Evolutionary conservation across 2,888 invertebrate genomes (phyloP), one percentile per base, ranked within the genome.

Genomic region (Mechanitis messenoides): DNA sequence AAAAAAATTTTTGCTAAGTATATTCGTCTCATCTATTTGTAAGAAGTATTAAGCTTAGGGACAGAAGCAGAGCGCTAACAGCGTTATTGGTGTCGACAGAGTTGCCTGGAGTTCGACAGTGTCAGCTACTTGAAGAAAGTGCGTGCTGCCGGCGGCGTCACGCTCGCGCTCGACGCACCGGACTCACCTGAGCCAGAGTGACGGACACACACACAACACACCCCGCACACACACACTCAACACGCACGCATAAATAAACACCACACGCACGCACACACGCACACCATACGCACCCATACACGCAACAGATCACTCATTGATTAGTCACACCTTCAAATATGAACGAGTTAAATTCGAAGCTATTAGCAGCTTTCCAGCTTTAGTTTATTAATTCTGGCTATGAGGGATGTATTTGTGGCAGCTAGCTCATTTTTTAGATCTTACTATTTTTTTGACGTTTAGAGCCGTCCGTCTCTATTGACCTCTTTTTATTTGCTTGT

Each of bases 91-190:
- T 65, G 63, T 68, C 61, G 72, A 79, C 88, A 91, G 90, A 85
- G 77, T 75, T 90, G 90, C 84, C 81, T 91, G 85, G 88, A 90
- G 83, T 91, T 90, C 87, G 89, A 90, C 85, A 88, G 89, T 81
- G 88, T 73, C 72, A 83, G 81, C 77, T 90, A 90, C 84, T 71
- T 90, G 84, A 84, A 81, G 83, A 84, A 83, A 74, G 86, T 80
- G 67, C 85, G 85, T 59, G 84, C 84, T 53, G 86, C 85, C 70
- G 86, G 79, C 71, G 83, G 79, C 67, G 84, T 85, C 68, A 81
- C 83, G 66, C 78, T 85, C 71, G 80, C 84, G 28, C 80, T 79
- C 67, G 90, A 90, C 83, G 85, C 83, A 74, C 85, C 89, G 62
- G 89, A 90, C 77, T 90, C 90, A 70, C 89, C 90, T 67, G 90